Base-by-base conservation (phyloP, 92 coral and sea anemone species). In the Epizoanthus ramosus region DNA sequence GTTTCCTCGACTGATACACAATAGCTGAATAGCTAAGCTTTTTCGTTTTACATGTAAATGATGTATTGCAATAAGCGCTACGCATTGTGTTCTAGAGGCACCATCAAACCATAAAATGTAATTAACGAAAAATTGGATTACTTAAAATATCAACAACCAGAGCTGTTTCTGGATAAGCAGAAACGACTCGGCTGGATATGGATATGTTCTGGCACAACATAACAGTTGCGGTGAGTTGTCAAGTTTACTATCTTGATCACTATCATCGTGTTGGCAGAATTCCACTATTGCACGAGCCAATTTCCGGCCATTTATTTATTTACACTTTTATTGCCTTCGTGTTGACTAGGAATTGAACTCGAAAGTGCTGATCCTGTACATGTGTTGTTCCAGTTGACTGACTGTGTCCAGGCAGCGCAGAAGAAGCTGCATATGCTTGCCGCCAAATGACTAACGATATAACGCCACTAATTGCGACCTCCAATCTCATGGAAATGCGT, bases 261-360 rank as follows among this genome's bases (percentile, higher is more conserved):
- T 23, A 53, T 17, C 41, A 63, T 8, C 53, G n/a, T 31, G 5
- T 54, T 74, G 79, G 79, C 79, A 56, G 57, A 74, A 4, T 22
- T 74, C 79, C 79, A 74, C 45, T 14, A 23, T 28, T 54, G 54
- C 64, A 74, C 63, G 64, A 67, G 57, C 45, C 79, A 56, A 74
- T 74, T 74, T 74, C 79, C 79, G 79, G 79, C 24, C 22, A 74
- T 25, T 50, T 68, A 45, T 71, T 45, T 74, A 28, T 74, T 74
- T 74, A 50, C 79, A 18, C 65, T 56, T 56, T 14, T 56, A 71
- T 23, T 67, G 15, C 28, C 8, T 54, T 54, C 50, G 33, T 56
- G 79, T 53, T 73, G 79, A 73, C 63, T 53, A 73, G 43, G 22
- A 31, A 24, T 52, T 50, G 3, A 21, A 21, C 63, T 24, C 79